Evolutionary conservation across 2,888 invertebrate species (phyloP).

Genomic region (Heliconius ismenius): DNA sequence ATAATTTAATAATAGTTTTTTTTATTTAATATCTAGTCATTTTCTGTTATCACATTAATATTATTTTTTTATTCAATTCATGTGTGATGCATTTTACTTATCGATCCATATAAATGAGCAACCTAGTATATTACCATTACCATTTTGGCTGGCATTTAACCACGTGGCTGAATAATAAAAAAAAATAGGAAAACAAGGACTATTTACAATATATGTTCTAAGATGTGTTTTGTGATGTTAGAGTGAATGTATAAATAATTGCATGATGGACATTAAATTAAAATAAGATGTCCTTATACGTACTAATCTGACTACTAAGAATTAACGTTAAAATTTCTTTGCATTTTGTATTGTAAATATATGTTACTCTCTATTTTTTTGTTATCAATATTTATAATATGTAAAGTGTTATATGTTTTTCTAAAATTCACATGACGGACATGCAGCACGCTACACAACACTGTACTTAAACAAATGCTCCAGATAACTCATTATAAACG

Average conservation of each 20-base stretch:
- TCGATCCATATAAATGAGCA: neutral
- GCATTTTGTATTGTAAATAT: neutral
- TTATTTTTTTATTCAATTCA: neutral
- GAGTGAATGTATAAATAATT: neutral
- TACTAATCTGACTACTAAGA: neutral
- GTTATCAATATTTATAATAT: constrained; percentile 15
- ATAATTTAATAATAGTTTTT: neutral
- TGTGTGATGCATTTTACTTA: neutral
- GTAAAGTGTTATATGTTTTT: constrained; percentile 39
- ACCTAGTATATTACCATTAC: neutral
- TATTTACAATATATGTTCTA: constrained; percentile 25
- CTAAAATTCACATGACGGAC: constrained; percentile 43
- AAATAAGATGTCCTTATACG: neutral
- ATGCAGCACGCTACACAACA: constrained; percentile 64
- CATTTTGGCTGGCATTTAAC: neutral
- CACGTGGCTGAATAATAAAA: neutral
- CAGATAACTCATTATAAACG: constrained; percentile 41
- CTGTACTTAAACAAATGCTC: constrained; percentile 42
- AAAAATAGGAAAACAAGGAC: neutral
- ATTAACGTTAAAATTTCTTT: neutral
- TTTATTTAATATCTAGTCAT: neutral
- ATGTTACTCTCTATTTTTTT: neutral
- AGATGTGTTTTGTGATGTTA: constrained; percentile 20
- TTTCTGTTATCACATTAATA: neutral
- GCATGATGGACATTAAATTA: neutral